Evolutionary conservation across 2,113 vertebrate genomes (phyloP).

Genomic region (Tragulus kanchil): DNA sequence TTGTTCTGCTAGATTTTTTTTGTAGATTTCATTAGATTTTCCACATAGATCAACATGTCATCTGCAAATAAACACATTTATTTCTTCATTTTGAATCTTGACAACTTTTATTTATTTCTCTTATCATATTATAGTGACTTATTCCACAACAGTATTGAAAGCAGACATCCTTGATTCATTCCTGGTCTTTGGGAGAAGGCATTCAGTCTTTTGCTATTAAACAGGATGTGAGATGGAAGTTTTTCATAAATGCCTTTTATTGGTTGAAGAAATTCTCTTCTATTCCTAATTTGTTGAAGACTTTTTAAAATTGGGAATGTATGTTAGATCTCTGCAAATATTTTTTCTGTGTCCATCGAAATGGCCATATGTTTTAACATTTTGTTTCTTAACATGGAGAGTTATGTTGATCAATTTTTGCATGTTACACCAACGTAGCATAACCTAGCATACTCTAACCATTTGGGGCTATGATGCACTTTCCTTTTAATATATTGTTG

Average conservation of each 20-base stretch:
- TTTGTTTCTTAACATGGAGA: constrained; percentile 22
- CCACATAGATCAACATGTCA: not conserved
- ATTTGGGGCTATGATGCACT: not conserved
- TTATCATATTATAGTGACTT: not conserved
- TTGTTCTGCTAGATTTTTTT: not conserved
- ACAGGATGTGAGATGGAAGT: not conserved
- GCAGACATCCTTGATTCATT: not conserved
- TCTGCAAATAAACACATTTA: not conserved
- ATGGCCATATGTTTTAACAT: not conserved
- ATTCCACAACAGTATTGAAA: not conserved
- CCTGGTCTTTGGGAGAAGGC: not conserved
- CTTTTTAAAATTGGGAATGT: not conserved
- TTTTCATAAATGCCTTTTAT: not conserved
- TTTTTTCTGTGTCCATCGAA: not conserved
- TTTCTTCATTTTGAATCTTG: not conserved
- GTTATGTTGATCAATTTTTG: not conserved
- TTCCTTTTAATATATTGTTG: not conserved
- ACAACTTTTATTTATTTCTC: not conserved
- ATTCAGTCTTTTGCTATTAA: not conserved
- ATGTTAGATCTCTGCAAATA: not conserved
- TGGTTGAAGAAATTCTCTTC: constrained; percentile 4
- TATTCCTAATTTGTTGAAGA: not conserved
- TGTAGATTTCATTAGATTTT: not conserved
- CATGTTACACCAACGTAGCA: not conserved
- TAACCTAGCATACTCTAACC: not conserved